These are phyloP conservation scores for Lepidurus couesii DNA, from an alignment of 1,140 invertebrate species.

Conservation along the genomic window DNA sequence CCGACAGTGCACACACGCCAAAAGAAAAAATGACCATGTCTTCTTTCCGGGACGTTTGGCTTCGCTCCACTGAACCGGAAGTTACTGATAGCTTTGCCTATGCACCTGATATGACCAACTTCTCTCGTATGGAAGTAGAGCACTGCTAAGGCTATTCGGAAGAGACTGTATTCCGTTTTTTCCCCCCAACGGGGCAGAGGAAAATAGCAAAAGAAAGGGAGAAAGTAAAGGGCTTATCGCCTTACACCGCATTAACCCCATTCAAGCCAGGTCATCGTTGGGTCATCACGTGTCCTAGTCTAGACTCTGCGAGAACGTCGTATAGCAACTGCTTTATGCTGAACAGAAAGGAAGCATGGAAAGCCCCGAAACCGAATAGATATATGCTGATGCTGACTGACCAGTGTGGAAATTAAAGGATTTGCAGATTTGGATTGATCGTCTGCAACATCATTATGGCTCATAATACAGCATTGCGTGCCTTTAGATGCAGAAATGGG, in stretches of 20 bases:
- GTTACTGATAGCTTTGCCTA: conserved; percentile 17
- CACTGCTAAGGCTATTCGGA: not conserved
- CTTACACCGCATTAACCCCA: conserved; percentile 18
- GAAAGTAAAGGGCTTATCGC: conserved; percentile 1
- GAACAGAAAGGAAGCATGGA: not conserved
- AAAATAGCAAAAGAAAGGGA: not conserved
- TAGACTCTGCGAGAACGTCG: not conserved
- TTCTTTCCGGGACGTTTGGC: conserved; percentile 20
- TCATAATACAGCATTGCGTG: too few relatives aligned
- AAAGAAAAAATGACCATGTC: conserved; percentile 19
- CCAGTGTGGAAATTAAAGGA: not conserved
- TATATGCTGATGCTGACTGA: not conserved
- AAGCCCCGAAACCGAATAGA: not conserved
- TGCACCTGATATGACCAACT: conserved; percentile 18
- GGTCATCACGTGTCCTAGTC: conserved; percentile 5
- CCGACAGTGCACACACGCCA: not conserved
- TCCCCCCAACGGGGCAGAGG: not conserved
- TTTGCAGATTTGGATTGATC: not conserved
- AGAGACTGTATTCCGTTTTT: not conserved
- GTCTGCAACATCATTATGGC: too few relatives aligned
- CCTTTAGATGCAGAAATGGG: too few relatives aligned
- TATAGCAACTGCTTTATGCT: not conserved
- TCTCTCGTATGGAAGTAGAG: not conserved
- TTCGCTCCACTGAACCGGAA: conserved; percentile 20
- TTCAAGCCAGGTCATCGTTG: conserved; percentile 7